phyloP scores from a whole-genome alignment of 2,888 invertebrate genomes.

The Horisme vitalbata region DNA sequence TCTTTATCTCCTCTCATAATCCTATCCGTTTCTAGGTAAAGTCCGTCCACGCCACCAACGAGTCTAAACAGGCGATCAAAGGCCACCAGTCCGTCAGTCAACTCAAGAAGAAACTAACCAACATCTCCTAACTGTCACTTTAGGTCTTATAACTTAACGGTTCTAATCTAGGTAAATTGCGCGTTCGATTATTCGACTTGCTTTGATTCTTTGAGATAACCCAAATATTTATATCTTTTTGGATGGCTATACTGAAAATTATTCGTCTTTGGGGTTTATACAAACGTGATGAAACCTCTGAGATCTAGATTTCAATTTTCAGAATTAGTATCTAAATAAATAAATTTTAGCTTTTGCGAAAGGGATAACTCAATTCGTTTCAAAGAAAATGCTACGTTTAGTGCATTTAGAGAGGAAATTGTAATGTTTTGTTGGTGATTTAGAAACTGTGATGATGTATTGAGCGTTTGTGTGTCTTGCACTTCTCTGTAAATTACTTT shows the following conservation, averaged over 20 bases:
- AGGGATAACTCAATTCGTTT: too few relatives aligned
- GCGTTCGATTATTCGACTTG: slow-evolving; percentile 4
- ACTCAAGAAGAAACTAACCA: slow-evolving; percentile 65
- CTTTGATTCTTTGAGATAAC: too few relatives aligned
- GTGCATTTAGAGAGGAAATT: slow-evolving; percentile 16
- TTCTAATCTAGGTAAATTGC: slow-evolving; percentile 14
- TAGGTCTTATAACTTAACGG: slow-evolving; percentile 8
- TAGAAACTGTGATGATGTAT: slow-evolving; percentile 42
- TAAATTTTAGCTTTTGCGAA: background rate
- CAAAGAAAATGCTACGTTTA: too few relatives aligned
- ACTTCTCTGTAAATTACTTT: slow-evolving; percentile 58
- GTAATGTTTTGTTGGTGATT: slow-evolving; percentile 26
- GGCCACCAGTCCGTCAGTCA: slow-evolving; percentile 69
- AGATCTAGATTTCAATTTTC: background rate
- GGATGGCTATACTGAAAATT: too few relatives aligned
- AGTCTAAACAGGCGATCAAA: slow-evolving; percentile 59
- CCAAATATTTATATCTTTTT: background rate
- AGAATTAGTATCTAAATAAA: background rate
- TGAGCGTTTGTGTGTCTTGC: slow-evolving; percentile 28
- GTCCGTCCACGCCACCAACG: slow-evolving; percentile 78
- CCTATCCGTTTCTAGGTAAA: slow-evolving; percentile 55
- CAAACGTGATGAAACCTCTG: background rate
- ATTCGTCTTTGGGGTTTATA: background rate
- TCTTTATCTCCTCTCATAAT: slow-evolving; percentile 14
- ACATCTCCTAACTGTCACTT: slow-evolving; percentile 45